Evolutionary conservation across 2,888 invertebrate species (phyloP).

Genomic region (Scaptomyza flava): DNA sequence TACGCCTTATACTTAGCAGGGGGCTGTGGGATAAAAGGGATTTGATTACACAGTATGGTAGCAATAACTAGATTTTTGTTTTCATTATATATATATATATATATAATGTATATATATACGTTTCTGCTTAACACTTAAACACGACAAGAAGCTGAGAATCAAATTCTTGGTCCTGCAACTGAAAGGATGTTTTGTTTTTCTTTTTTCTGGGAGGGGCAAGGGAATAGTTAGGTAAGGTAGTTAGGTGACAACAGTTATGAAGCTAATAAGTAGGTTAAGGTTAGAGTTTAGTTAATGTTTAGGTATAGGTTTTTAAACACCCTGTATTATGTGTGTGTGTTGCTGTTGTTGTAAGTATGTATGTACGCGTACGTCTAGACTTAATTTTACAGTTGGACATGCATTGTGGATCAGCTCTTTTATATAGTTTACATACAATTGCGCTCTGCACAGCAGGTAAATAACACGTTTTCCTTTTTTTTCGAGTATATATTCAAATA

Average conservation of each 20-base stretch:
- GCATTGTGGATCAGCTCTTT: slow-evolving; percentile 76
- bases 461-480: slow-evolving; percentile 61
- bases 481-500: slow-evolving; percentile 75
- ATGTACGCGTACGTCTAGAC: slow-evolving; percentile 66
- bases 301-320: slow-evolving; percentile 63
- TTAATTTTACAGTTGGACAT: slow-evolving; percentile 81
- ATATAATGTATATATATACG: too few relatives aligned
- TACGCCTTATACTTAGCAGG: slow-evolving; percentile 60
- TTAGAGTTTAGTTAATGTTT: slow-evolving; percentile 57
- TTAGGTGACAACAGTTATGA: slow-evolving; percentile 65
- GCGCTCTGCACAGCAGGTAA: slow-evolving; percentile 82
- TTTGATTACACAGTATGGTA: slow-evolving; percentile 64
- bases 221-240: slow-evolving; percentile 7
- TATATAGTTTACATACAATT: slow-evolving; percentile 78
- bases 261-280: slow-evolving; percentile 70
- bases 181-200: slow-evolving; percentile 16
- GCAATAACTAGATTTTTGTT: slow-evolving; percentile 70
- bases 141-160: slow-evolving; percentile 72
- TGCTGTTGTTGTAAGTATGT: slow-evolving; percentile 22
- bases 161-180: slow-evolving; percentile 57
- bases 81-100: slow-evolving; percentile 35
- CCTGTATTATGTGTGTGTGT: slow-evolving; percentile 64
- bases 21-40: slow-evolving; percentile 15
- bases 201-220: not conserved
- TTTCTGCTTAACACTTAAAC: slow-evolving; percentile 77